Base-by-base conservation (phyloP, 2,797 vertebrate genomes). In the Loriculus beryllinus region DNA sequence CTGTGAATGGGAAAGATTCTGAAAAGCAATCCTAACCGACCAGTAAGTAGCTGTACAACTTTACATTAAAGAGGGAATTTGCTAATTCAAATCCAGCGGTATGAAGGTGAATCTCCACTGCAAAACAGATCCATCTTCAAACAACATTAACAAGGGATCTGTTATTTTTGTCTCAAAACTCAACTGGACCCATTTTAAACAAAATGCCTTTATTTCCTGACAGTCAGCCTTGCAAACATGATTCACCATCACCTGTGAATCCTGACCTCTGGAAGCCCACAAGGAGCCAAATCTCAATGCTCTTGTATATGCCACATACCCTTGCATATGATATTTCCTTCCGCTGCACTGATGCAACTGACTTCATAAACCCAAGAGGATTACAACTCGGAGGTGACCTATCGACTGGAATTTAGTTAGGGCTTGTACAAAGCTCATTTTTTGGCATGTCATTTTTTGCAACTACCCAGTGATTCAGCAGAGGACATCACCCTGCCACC, bases 271-370 rank as follows among this genome's bases (percentile, higher is more conserved):
- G 62, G 6, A 69, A 25, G 35, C 35, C 16, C 42, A 33, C 22
- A 62, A 33, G 25, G 29, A 57, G n/a, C 6, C 15, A 40, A 26
- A 23, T 4, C 35, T 15, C 57, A 19, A 0, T 1, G 8, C 48
- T 54, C 17, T 8, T 6, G 19, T 0, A 22, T 2, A 47, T 0
- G 1, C 12, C n/a, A 10, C 3, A 1, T 16, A 9, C 6, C 49
- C 72, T 13, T 12, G 19, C 49, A 22, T 0, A 10, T 1, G 14
- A 40, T 10, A 1, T 5, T 19, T 25, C 57, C 65, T 75, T 43
- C 43, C 33, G 9, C 12, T 31, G 70, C 68, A 26, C 42, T 23
- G 49, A 65, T 7, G 11, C 4, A 52, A 48, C 29, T 19, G 22
- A 70, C 45, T 6, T 42, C n/a, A 7, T 9, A 8, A 48, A 57